These are phyloP conservation scores for Drosophila kurseongensis DNA, from an alignment of 1,140 invertebrate species.

Conservation along the genomic window DNA sequence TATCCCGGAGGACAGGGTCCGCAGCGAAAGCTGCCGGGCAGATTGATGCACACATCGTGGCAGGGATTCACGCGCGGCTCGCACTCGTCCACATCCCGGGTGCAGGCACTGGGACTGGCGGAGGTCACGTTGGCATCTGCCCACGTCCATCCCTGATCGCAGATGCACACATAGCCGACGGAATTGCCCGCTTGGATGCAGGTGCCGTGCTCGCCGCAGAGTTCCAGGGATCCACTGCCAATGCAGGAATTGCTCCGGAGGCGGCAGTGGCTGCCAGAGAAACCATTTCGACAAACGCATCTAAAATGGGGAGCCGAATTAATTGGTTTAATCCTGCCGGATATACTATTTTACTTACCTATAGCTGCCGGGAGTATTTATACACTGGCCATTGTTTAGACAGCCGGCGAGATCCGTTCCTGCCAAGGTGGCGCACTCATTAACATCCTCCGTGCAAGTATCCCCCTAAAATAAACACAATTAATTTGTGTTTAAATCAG, in stretches of 20 bases:
- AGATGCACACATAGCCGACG: conserved; percentile 90
- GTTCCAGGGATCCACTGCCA: conserved; percentile 87
- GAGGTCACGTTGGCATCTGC: conserved; percentile 86
- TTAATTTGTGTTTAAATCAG: background rate
- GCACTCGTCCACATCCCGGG: conserved; percentile 94
- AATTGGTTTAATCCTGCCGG: background rate
- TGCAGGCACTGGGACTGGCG: conserved; percentile 87
- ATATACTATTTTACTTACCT: conserved; percentile 85
- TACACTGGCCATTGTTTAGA: conserved; percentile 95
- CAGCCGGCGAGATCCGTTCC: conserved; percentile 93
- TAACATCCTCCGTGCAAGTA: conserved; percentile 91
- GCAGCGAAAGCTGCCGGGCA: conserved; percentile 93
- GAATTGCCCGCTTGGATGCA: conserved; percentile 88
- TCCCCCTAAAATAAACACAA: conserved; percentile 86
- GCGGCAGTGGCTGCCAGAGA: conserved; percentile 93
- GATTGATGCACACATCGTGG: conserved; percentile 93
- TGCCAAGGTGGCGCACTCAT: conserved; percentile 92
- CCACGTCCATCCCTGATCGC: conserved; percentile 94
- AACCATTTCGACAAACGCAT: conserved; percentile 91
- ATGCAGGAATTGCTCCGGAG: conserved; percentile 90
- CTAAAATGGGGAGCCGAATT: conserved; percentile 78
- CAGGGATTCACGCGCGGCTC: conserved; percentile 88
- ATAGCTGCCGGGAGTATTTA: conserved; percentile 92
- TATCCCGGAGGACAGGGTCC: conserved; percentile 93
- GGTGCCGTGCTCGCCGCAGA: conserved; percentile 95